Conservation (phyloP, 2,888 invertebrate genomes). For the Hipparchia semele region DNA sequence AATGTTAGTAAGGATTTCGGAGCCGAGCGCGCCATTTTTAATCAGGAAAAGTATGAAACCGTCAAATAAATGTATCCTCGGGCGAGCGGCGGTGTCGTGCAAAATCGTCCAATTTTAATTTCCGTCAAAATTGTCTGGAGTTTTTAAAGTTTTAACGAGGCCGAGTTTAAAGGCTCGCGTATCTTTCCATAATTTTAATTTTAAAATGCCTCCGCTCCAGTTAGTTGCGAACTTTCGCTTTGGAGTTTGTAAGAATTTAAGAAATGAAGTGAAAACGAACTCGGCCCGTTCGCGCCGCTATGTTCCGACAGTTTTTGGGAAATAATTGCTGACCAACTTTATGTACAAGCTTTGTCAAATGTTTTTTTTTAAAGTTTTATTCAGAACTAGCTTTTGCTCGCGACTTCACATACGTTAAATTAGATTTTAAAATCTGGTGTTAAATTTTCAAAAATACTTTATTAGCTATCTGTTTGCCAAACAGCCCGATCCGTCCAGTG, state of each 20-base stretch:
- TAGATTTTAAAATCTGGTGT: no score
- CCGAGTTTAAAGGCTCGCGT: conserved; percentile 27
- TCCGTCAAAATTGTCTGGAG: conserved; percentile 32
- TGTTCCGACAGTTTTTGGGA: background rate
- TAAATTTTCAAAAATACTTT: no score
- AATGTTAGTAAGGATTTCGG: no score
- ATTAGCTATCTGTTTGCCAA: no score
- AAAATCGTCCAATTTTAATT: conserved; percentile 30
- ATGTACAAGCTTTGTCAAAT: background rate
- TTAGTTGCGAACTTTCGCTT: conserved; percentile 6
- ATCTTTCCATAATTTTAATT: conserved; percentile 34
- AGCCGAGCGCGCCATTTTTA: background rate
- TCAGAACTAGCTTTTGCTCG: no score
- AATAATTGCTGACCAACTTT: background rate
- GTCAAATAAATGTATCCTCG: background rate
- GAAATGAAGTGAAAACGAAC: conserved; percentile 9
- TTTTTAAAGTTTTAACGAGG: conserved; percentile 38
- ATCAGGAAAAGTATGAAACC: background rate
- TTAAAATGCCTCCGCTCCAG: conserved; percentile 38
- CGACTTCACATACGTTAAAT: no score
- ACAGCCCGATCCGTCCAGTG: no score
- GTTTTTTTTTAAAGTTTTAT: background rate
- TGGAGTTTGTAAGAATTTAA: conserved; percentile 7
- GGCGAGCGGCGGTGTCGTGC: conserved; percentile 10
- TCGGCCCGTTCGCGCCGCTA: background rate